phyloP scores from a whole-genome alignment of 2,113 vertebrate genomes.

The Rhinopomastus cyanomelas region DNA sequence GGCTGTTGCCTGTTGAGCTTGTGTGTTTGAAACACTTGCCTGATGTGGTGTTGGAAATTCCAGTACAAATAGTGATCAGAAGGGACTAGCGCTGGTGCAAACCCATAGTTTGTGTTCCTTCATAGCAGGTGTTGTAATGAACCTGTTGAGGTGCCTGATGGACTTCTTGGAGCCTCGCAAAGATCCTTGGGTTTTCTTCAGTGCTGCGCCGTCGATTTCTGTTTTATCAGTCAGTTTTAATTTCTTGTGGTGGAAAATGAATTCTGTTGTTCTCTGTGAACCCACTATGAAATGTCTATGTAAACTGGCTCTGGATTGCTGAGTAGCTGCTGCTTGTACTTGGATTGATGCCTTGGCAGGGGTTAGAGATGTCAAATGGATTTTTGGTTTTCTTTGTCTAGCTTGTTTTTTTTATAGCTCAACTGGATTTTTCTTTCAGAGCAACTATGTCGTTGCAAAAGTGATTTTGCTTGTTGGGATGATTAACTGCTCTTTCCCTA shows the following conservation, averaged over 20 bases:
- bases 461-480: slow-evolving; percentile 49
- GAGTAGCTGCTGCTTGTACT: slow-evolving; percentile 27
- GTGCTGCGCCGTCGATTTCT: neutral
- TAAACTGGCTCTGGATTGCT: slow-evolving; percentile 8
- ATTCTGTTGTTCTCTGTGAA: neutral
- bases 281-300: neutral
- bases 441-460: slow-evolving; percentile 46
- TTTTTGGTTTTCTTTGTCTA: slow-evolving; percentile 66
- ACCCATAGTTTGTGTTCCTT: neutral
- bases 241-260: neutral
- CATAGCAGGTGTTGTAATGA: neutral
- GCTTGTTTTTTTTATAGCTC: slow-evolving; percentile 63
- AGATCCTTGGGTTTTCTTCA: neutral
- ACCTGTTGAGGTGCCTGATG: neutral
- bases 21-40: neutral
- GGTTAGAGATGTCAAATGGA: slow-evolving; percentile 54
- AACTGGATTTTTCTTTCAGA: slow-evolving; percentile 53
- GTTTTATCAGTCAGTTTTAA: neutral
- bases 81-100: neutral
- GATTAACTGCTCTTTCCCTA: slow-evolving; percentile 46
- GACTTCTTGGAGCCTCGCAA: neutral
- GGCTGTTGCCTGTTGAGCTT: neutral
- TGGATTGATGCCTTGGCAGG: slow-evolving; percentile 56
- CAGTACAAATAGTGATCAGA: neutral
- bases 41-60: neutral